These are phyloP conservation scores for Otolemur garnettii DNA, from an alignment of 2,113 vertebrate genomes.

Conservation along the genomic window DNA sequence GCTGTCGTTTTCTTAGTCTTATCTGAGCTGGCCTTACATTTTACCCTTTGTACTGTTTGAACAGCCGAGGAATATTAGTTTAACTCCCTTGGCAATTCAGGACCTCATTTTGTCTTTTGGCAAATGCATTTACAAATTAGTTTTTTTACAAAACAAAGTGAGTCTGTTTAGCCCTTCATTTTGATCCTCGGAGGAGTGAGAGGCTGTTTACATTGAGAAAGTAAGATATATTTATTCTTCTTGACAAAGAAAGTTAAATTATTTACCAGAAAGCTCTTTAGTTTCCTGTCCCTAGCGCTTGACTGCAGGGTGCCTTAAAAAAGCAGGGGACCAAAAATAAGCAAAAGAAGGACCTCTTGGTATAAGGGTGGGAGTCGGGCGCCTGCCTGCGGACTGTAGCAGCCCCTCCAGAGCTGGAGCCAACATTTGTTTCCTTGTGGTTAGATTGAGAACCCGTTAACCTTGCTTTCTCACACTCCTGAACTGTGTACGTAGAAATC, in stretches of 20 bases:
- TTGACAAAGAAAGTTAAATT: slow-evolving; percentile 73
- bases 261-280: slow-evolving; percentile 70
- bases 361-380: slow-evolving; percentile 16
- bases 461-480: slow-evolving; percentile 52
- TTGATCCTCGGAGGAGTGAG: slow-evolving; percentile 68
- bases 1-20: slow-evolving; percentile 58
- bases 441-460: slow-evolving; percentile 79
- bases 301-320: slow-evolving; percentile 68
- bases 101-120: slow-evolving; percentile 60
- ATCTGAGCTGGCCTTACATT: slow-evolving; percentile 33
- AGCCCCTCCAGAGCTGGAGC: slow-evolving; percentile 39
- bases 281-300: slow-evolving; percentile 78
- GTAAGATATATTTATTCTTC: slow-evolving; percentile 80
- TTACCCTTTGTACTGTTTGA: slow-evolving; percentile 46
- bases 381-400: neutral
- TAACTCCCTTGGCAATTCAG: slow-evolving; percentile 55
- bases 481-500: slow-evolving; percentile 60
- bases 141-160: slow-evolving; percentile 46
- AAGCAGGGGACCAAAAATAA: slow-evolving; percentile 74
- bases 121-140: slow-evolving; percentile 69
- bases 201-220: slow-evolving; percentile 74
- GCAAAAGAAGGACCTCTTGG: slow-evolving; percentile 74
- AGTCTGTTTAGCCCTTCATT: slow-evolving; percentile 54
- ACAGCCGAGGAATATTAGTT: slow-evolving; percentile 50
- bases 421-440: slow-evolving; percentile 77